These are phyloP conservation scores for Cromileptes altivelis DNA, from an alignment of 2,113 vertebrate genomes.

Conservation along the genomic window DNA sequence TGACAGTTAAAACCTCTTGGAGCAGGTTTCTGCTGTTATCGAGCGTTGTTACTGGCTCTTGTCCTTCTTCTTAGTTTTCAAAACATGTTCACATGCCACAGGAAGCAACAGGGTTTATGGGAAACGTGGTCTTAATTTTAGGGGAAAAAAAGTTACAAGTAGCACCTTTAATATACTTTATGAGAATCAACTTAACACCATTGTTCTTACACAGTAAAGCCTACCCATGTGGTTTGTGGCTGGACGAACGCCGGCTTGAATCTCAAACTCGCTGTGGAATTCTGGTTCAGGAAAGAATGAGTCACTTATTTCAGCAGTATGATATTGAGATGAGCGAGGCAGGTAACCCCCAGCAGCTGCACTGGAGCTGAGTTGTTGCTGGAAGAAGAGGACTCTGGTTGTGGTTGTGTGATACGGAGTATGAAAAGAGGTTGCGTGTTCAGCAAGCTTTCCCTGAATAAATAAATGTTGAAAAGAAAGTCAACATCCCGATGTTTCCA, in stretches of 20 bases:
- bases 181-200: conserved; percentile 59
- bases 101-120: conserved; percentile 62
- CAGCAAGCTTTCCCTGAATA: conserved; percentile 36
- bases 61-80: conserved; percentile 26
- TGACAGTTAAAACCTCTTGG: conserved; percentile 43
- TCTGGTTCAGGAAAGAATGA: conserved; percentile 55
- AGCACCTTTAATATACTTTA: conserved; percentile 67
- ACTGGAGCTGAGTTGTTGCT: neutral
- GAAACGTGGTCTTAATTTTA: conserved; percentile 72
- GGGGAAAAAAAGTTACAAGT: conserved; percentile 62
- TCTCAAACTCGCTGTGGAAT: conserved; percentile 11
- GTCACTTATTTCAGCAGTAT: conserved; percentile 6
- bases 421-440: conserved; percentile 24
- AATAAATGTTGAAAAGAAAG: conserved; percentile 50
- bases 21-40: conserved; percentile 43
- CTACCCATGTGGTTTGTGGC: conserved; percentile 49
- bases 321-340: conserved; percentile 15
- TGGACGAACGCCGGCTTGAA: conserved; percentile 40
- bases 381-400: neutral
- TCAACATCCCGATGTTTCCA: conserved; percentile 24
- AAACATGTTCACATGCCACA: conserved; percentile 52
- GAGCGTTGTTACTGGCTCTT: conserved; percentile 9
- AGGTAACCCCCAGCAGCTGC: conserved; percentile 37
- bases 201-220: conserved; percentile 63
- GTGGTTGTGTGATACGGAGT: neutral